Evolutionary conservation across 1,140 invertebrate genomes (phyloP), one percentile per base, ranked within the genome.

Genomic region (Oryzaephilus surinamensis): DNA sequence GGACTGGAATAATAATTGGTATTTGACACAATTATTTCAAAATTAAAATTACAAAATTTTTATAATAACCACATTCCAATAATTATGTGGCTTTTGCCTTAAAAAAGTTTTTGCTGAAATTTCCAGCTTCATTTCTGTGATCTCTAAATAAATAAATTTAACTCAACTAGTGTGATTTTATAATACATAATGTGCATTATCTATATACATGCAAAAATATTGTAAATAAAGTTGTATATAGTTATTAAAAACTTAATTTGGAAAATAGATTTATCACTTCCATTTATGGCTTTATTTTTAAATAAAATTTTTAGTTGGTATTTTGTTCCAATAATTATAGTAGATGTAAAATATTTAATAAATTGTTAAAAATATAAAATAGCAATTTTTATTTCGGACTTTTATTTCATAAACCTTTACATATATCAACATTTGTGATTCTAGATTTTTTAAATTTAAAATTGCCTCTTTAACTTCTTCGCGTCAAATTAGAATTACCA

Each of bases 111-210:
- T 15, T 35, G 2, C 21, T 43, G 47, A 37, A 41, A 40, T 46
- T 55, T 55, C 53, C 54, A 55, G 54, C 50, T 60, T 55, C 50
- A 42, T 55, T 58, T 57, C 58, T 61, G 58, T 61, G 58, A 61
- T 61, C 58, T 61, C 58, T 58, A 38, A 51, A 44, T 38, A 38
- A 36, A 51, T 50, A 50, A 48, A 51, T 55, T 54, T 50, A 54
- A 61, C 57, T 60, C 58, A 58, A 58, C 38, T 46, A 48, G 54
- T 54, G 56, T 60, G 56, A 58, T 58, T 52, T 49, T 42, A 31
- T 45, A 39, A 29, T 37, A 33, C n/a, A 41, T 33, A 38, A 40
- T 45, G 37, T 38, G 29, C 21, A 43, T 43, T 20, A 20, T 38
- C 18, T 30, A 31, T 30, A 19, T 38, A 28, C 24, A 35, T 23